phyloP scores from a whole-genome alignment of 1,140 invertebrate genomes.

The Listronotus oregonensis region DNA sequence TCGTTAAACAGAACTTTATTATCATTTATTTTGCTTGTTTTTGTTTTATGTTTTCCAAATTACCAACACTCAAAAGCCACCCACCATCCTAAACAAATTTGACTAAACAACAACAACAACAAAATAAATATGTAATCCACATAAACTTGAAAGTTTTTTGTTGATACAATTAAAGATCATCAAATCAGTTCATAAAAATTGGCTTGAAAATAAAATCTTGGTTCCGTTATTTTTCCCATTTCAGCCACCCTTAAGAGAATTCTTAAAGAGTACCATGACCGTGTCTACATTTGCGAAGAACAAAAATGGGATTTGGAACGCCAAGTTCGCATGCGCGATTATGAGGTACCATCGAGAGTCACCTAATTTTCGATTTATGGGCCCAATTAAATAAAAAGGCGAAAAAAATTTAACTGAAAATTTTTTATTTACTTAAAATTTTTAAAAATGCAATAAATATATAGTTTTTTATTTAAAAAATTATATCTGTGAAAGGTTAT shows the following conservation, averaged over 20 bases:
- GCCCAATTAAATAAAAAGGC: neutral
- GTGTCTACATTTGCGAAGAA: constrained; percentile 94
- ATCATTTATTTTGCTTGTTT: too few species aligned
- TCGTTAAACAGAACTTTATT: too few species aligned
- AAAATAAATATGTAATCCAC: too few species aligned
- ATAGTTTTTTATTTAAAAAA: too few species aligned
- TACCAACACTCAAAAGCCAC: too few species aligned
- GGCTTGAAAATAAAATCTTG: neutral
- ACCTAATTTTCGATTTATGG: neutral
- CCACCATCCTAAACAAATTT: too few species aligned
- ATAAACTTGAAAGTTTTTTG: neutral
- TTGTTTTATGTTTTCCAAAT: too few species aligned
- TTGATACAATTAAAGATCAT: neutral
- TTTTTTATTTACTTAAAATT: too few species aligned
- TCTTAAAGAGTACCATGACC: constrained; percentile 89
- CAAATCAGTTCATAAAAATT: too few species aligned
- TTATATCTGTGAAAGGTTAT: too few species aligned
- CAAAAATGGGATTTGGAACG: constrained; percentile 99
- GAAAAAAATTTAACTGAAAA: neutral
- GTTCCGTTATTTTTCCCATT: constrained; percentile 54
- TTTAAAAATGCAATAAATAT: neutral
- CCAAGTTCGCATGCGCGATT: constrained; percentile 97
- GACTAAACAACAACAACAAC: too few species aligned
- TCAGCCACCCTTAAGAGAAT: constrained; percentile 84
- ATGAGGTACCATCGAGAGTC: constrained; percentile 77